These are phyloP conservation scores for Trachymyrmex septentrionalis DNA, from an alignment of 1,140 invertebrate genomes.

Conservation along the genomic window DNA sequence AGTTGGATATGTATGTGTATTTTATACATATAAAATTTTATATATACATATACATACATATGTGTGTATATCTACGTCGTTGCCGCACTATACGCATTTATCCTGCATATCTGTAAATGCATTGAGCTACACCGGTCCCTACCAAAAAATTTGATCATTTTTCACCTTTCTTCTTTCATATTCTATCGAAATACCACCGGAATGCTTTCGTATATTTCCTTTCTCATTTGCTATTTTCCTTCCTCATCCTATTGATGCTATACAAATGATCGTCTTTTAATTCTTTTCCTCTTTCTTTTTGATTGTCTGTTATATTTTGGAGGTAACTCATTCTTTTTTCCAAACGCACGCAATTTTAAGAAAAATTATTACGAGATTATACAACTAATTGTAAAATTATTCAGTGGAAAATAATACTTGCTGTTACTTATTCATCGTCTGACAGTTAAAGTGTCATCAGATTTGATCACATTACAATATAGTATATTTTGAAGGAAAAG, in stretches of 20 bases:
- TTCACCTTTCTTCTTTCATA: conserved; percentile 67
- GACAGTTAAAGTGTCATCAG: neutral
- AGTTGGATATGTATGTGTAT: neutral
- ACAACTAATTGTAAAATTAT: neutral
- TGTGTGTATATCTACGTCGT: neutral
- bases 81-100: conserved; percentile 73
- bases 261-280: neutral
- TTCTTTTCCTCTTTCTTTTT: neutral
- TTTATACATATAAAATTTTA: conserved; percentile 25
- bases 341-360: neutral
- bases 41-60: neutral
- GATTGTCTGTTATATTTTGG: neutral
- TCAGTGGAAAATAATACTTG: neutral
- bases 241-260: neutral
- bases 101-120: conserved; percentile 77
- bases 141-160: conserved; percentile 75
- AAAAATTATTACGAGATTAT: neutral
- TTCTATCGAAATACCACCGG: conserved; percentile 48
- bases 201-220: conserved; percentile 33
- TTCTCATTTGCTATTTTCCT: conserved; percentile 8
- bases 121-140: conserved; percentile 70
- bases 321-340: neutral
- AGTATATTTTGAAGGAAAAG: conserved; percentile 20
- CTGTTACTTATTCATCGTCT: neutral
- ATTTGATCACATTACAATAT: neutral